Conservation (phyloP, 2,888 invertebrate species). For the Epinotia demarniana region DNA sequence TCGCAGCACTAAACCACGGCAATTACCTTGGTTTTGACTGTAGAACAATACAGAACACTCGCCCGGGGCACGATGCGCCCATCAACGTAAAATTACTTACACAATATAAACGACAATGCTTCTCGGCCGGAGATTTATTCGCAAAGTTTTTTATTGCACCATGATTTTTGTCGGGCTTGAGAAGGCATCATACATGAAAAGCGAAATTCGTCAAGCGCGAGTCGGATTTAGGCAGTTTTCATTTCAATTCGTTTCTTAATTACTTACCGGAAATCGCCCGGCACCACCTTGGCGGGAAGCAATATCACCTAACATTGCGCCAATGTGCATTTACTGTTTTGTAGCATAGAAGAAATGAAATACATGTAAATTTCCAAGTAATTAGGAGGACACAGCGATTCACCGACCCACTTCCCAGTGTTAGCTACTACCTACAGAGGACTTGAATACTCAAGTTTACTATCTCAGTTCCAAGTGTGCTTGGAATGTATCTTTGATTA, state of each 20-base stretch:
- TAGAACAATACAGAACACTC: conserved; percentile 44
- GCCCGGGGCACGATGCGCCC: conserved; percentile 42
- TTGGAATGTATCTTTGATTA: conserved; percentile 41
- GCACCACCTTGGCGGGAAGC: too few relatives aligned
- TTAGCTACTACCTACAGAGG: conserved; percentile 23
- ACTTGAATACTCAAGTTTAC: conserved; percentile 37
- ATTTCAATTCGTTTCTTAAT: too few relatives aligned
- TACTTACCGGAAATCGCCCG: too few relatives aligned
- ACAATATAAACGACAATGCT: conserved; percentile 43
- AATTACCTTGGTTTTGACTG: conserved; percentile 46
- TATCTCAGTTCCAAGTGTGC: conserved; percentile 34
- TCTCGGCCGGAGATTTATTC: conserved; percentile 36
- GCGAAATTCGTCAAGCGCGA: background rate
- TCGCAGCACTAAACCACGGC: conserved; percentile 42
- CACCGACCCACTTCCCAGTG: conserved; percentile 25
- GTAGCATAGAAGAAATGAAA: conserved; percentile 22
- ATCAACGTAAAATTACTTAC: conserved; percentile 45
- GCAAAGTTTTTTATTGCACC: conserved; percentile 41
- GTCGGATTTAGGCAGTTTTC: background rate
- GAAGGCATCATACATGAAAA: conserved; percentile 1
- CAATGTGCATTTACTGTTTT: background rate
- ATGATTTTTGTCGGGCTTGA: conserved; percentile 25
- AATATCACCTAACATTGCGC: background rate
- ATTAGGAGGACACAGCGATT: conserved; percentile 36
- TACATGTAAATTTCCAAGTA: conserved; percentile 30